Conservation (phyloP, 2,888 invertebrate genomes). For the Pterostichus niger region DNA sequence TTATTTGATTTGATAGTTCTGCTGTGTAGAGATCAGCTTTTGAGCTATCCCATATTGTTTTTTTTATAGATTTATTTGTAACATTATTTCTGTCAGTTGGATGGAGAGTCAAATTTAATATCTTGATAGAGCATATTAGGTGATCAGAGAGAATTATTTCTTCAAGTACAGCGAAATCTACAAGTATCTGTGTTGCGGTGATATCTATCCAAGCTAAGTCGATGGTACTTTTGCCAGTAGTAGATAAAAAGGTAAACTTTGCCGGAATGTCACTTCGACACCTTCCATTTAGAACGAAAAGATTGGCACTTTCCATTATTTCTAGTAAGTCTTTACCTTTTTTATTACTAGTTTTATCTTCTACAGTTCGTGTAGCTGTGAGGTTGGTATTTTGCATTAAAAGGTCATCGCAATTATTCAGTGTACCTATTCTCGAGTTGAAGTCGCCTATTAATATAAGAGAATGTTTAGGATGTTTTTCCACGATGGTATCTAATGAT, state of each 20-base stretch:
- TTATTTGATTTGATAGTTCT: too few relatives aligned
- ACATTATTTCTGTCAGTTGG: too few relatives aligned
- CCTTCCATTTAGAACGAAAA: too few relatives aligned
- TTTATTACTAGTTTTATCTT: background rate
- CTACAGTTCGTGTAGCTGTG: background rate
- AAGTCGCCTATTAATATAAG: background rate
- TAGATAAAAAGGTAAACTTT: background rate
- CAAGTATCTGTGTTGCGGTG: background rate
- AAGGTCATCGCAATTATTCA: slow-evolving; percentile 8
- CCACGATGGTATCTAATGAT: background rate
- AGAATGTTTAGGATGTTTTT: background rate
- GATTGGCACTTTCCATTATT: too few relatives aligned
- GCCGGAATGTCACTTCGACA: background rate
- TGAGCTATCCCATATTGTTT: too few relatives aligned
- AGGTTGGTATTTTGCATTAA: background rate
- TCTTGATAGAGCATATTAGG: too few relatives aligned
- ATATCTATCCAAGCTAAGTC: slow-evolving; percentile 15
- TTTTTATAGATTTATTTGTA: too few relatives aligned
- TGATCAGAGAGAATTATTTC: too few relatives aligned
- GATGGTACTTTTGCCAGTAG: background rate
- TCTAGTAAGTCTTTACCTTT: too few relatives aligned
- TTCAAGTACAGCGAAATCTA: too few relatives aligned
- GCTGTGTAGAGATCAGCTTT: too few relatives aligned
- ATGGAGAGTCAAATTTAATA: too few relatives aligned
- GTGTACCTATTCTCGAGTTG: background rate